Evolutionary conservation across 2,888 invertebrate genomes (phyloP).

Genomic region (Pristionchus entomophagus): DNA sequence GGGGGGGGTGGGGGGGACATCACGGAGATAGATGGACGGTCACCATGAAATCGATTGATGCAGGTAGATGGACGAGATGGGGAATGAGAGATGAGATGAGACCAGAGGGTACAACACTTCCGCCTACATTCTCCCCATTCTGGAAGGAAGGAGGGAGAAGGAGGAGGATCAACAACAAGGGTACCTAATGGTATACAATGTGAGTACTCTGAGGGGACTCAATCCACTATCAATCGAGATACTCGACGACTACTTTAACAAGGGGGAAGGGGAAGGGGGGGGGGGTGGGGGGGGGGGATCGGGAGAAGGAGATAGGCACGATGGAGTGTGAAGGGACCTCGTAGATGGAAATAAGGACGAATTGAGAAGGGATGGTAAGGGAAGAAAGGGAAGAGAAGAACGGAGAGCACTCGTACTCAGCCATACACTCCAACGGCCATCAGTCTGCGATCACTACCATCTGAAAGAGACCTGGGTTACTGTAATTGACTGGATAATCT

Average conservation of each 20-base stretch:
- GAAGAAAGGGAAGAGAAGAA: background rate
- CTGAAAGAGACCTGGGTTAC: background rate
- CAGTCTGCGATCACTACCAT: background rate
- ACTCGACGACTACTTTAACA: conserved; percentile 32
- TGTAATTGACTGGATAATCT: background rate
- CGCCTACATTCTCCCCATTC: background rate
- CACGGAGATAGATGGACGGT: background rate
- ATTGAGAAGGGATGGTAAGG: background rate
- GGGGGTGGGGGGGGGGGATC: background rate
- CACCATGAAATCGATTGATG: background rate
- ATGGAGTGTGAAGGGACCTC: conserved; percentile 10
- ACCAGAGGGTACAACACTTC: conserved; percentile 41
- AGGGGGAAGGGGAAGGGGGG: conserved; percentile 13
- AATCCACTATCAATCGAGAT: conserved; percentile 24
- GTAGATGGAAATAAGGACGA: conserved; percentile 24
- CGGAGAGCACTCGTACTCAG: conserved; percentile 18
- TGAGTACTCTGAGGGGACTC: background rate
- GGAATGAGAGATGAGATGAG: conserved; percentile 17
- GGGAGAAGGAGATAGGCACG: background rate
- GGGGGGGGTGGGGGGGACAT: background rate
- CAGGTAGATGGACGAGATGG: background rate
- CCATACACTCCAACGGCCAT: background rate
- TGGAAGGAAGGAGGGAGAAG: background rate
- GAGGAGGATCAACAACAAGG: conserved; percentile 37
- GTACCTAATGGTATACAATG: conserved; percentile 35